Evolutionary conservation across 2,113 vertebrate species (phyloP).

Genomic region (Odontophorus gujanensis): DNA sequence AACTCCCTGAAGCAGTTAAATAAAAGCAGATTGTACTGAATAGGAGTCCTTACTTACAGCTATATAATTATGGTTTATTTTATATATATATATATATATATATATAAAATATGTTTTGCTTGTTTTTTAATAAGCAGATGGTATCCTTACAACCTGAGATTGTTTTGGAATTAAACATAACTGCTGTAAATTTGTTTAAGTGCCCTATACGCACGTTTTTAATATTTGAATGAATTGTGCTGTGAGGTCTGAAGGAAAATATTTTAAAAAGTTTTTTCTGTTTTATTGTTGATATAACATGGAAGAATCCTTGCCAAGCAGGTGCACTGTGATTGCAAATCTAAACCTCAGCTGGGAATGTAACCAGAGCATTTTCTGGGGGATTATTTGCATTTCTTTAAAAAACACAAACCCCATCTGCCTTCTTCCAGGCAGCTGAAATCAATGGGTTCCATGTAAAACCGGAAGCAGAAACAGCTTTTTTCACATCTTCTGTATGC

Average conservation of each 20-base stretch:
- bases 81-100: too few species aligned
- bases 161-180: background rate
- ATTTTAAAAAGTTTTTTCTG: background rate
- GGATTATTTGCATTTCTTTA: background rate
- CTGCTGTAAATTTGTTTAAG: background rate
- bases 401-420: background rate
- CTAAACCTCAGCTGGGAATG: background rate
- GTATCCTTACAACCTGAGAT: background rate
- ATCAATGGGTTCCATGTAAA: background rate
- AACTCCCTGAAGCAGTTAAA: background rate
- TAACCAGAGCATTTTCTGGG: background rate
- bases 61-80: background rate
- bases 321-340: background rate
- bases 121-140: background rate
- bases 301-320: background rate
- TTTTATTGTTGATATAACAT: background rate
- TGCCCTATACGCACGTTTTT: background rate
- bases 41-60: background rate
- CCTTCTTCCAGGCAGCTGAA: background rate
- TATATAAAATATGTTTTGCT: background rate
- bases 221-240: background rate
- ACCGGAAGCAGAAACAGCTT: background rate
- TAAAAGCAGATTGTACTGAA: background rate
- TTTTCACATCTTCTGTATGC: background rate
- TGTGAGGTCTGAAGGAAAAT: background rate